Evolutionary conservation across 2,888 invertebrate genomes (phyloP), one percentile per base, ranked within the genome.

Genomic region (Hirtodrosophila confusa): DNA sequence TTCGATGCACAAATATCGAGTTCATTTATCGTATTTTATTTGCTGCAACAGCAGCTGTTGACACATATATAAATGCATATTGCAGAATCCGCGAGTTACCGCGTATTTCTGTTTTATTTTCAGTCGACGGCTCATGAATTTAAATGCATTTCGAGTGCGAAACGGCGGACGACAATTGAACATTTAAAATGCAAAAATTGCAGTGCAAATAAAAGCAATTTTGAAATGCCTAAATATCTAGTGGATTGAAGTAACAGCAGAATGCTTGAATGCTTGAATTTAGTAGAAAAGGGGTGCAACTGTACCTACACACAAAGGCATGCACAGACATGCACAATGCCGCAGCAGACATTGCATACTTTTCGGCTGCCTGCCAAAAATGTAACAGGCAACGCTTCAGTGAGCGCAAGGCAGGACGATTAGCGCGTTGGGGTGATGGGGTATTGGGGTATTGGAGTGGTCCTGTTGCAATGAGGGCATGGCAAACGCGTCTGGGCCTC

Each of bases 331-430:
- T 48, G 27, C 47, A 40, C 50, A 68, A 57, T 43, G 58, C 58
- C 45, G 63, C 51, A 66, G 60, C 76, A 76, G 77, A 67, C 77
- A 41, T 80, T 80, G 76, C 77, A 65, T 62, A 65, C 64, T 68
- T 79, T 64, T 76, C 73, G 77, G 80, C 76, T 65, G 62, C 8
- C 68, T 72, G 76, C 80, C 76, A 76, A 80, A 80, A 76, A 76
- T 79, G 64, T 77, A 62, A 80, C 76, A 71, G 63, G 67, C 72
- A 65, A 76, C 77, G 76, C 72, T 76, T 80, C 72, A 79, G 45
- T 64, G 63, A 56, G 24, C 69, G 36, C 49, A 54, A 49, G 39
- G 17, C 31, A 40, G 29, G 10, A 35, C 9, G 12, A 36, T 5
- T 23, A 7, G 12, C 9, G 10, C 11, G 8, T 27, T 31, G 29